Evolutionary conservation across 2,113 vertebrate genomes (phyloP).

Genomic region (Noctilio leporinus): DNA sequence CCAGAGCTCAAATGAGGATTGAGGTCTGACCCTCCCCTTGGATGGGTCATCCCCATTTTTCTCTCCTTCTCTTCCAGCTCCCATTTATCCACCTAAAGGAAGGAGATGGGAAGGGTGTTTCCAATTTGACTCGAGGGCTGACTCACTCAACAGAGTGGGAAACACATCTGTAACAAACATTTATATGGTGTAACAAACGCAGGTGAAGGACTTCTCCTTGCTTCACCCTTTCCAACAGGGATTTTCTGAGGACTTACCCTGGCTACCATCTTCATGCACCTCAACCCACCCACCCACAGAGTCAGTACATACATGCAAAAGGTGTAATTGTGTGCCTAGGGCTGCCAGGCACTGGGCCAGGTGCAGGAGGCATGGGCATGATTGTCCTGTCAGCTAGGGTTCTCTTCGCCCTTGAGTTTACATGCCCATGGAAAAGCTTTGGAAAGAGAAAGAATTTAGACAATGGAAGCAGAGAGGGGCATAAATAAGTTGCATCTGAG

Average conservation of each 20-base stretch:
- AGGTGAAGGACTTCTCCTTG: neutral
- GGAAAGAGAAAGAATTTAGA: neutral
- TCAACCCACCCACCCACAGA: neutral
- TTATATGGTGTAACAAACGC: neutral
- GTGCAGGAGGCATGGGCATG: fast-evolving
- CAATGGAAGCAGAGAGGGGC: neutral
- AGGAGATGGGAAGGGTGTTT: neutral
- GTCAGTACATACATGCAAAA: neutral
- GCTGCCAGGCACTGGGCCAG: neutral
- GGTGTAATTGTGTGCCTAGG: fast-evolving
- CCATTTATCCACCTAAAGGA: neutral
- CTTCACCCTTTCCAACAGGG: neutral
- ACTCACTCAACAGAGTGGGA: neutral
- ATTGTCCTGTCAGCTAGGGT: too few relatives aligned
- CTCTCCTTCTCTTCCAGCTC: neutral
- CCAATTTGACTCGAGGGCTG: neutral
- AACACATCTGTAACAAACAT: neutral
- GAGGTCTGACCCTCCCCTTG: neutral
- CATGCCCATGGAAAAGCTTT: neutral
- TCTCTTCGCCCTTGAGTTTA: neutral
- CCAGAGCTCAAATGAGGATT: neutral
- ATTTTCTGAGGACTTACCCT: neutral
- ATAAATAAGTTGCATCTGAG: neutral
- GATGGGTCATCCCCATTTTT: neutral
- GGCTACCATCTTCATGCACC: neutral